Conservation (phyloP, 2,888 invertebrate genomes). For the Papilio elwesi region DNA sequence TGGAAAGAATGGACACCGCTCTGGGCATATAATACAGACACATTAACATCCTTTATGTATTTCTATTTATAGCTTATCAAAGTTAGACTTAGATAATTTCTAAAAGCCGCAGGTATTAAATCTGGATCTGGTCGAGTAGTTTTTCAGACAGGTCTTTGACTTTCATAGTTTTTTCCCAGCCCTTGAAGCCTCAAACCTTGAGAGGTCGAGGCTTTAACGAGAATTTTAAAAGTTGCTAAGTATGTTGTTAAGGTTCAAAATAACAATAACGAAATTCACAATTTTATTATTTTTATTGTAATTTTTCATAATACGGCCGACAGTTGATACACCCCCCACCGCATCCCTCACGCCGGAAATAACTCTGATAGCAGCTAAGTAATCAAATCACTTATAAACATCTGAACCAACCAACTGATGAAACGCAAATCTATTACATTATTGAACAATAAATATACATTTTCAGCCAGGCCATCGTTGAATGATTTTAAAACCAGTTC, state of each 20-base stretch:
- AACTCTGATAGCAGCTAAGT: conserved; percentile 54
- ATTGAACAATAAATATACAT: conserved; percentile 77
- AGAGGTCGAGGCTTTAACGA: too few relatives aligned
- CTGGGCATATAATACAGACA: too few relatives aligned
- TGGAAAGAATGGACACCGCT: too few relatives aligned
- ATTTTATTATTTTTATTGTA: conserved; percentile 84
- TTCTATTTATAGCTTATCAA: too few relatives aligned
- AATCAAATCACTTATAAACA: conserved; percentile 52
- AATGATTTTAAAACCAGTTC: conserved; percentile 40
- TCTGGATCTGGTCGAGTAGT: too few relatives aligned
- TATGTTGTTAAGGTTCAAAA: conserved; percentile 4
- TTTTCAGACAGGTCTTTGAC: too few relatives aligned
- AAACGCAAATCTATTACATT: conserved; percentile 51
- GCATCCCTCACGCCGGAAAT: conserved; percentile 60
- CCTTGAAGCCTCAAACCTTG: too few relatives aligned
- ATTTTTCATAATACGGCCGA: conserved; percentile 81
- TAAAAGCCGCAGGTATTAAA: too few relatives aligned
- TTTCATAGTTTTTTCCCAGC: too few relatives aligned
- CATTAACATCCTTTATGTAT: too few relatives aligned
- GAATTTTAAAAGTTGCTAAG: too few relatives aligned
- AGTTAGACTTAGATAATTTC: too few relatives aligned
- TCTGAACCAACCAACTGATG: conserved; percentile 54
- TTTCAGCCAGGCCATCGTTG: conserved; percentile 52
- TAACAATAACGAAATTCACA: conserved; percentile 65
- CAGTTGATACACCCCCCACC: conserved; percentile 57